These are phyloP conservation scores for Theropithecus gelada DNA, from an alignment of 2,113 vertebrate species.

Conservation along the genomic window DNA sequence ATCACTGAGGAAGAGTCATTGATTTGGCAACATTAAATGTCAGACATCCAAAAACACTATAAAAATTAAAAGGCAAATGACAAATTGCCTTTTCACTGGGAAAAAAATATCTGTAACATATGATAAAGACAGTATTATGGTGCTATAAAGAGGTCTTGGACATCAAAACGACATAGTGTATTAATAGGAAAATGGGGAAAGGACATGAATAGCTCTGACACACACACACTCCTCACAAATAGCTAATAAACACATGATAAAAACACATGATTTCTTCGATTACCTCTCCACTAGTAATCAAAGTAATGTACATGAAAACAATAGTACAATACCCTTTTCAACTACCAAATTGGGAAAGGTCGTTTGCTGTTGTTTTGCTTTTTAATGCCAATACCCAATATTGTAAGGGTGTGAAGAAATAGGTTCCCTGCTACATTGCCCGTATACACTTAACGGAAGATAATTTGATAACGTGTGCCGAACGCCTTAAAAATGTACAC, in stretches of 20 bases:
- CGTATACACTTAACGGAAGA: not conserved
- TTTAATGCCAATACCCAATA: not conserved
- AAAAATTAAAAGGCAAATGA: conserved; percentile 52
- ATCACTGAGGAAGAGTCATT: not conserved
- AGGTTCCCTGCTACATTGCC: not conserved
- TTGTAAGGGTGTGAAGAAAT: not conserved
- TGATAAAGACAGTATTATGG: conserved; percentile 37
- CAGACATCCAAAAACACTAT: conserved; percentile 28
- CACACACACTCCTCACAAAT: not conserved
- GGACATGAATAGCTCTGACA: not conserved
- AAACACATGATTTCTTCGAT: not conserved
- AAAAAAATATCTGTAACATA: conserved; percentile 13
- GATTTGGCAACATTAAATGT: conserved; percentile 30
- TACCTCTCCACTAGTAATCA: not conserved
- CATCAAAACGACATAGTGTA: not conserved
- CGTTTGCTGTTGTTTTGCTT: not conserved
- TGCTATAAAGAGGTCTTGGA: conserved; percentile 9
- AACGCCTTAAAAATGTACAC: not conserved
- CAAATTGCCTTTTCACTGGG: not conserved
- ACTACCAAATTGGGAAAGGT: not conserved
- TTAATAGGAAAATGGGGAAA: not conserved
- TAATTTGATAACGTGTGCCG: not conserved
- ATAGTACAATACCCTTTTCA: not conserved
- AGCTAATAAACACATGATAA: not conserved
- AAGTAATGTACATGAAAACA: conserved; percentile 31